Percentiles rank a stretch among this genome's conserved stretches.
Conservation (phyloP, 2,797 vertebrate species). For the Threskiornis aethiopicus region DNA sequence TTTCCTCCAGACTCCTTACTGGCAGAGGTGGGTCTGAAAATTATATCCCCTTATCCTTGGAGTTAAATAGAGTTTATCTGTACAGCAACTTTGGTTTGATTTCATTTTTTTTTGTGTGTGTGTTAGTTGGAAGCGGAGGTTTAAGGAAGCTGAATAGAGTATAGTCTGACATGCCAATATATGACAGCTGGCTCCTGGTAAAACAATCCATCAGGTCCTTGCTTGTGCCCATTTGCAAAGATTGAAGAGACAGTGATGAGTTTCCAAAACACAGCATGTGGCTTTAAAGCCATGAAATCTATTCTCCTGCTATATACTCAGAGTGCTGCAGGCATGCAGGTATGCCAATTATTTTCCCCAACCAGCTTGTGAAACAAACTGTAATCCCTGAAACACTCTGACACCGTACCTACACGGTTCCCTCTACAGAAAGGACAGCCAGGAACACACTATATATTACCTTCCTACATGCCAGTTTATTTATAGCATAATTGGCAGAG, state of each 20-base stretch:
- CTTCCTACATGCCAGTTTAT: neutral
- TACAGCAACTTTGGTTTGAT: neutral
- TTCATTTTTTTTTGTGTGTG: neutral
- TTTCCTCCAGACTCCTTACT: neutral
- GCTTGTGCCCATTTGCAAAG: neutral
- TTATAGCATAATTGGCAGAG: neutral
- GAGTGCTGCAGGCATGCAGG: neutral
- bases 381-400: neutral
- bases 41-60: neutral
- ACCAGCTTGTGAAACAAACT: neutral
- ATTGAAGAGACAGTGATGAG: neutral
- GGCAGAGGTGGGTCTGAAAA: neutral
- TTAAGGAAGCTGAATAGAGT: neutral
- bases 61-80: neutral
- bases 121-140: neutral
- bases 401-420: neutral
- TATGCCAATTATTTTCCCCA: neutral
- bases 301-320: neutral
- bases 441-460: neutral
- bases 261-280: neutral
- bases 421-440: neutral
- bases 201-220: neutral
- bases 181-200: neutral
- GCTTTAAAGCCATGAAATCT: neutral
- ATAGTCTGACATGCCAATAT: neutral